Conservation (phyloP, 1,140 invertebrate species). For the Trissolcus basalis region DNA sequence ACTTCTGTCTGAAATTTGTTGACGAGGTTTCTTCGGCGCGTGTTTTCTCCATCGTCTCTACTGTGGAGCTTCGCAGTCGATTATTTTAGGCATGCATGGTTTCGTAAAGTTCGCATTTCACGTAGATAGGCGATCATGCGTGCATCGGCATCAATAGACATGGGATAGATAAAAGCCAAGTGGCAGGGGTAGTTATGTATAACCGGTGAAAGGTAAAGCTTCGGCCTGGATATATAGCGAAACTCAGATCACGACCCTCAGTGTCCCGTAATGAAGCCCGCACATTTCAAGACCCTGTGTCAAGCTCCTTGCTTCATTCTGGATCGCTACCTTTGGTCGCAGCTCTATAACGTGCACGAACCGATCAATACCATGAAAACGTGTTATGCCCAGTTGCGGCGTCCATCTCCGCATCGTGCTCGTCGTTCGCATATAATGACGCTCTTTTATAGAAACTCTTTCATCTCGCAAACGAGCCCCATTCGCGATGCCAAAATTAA, state of each 20-base stretch:
- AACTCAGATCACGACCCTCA: constrained; percentile 59
- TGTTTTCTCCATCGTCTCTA: too few species aligned
- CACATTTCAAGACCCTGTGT: constrained; percentile 55
- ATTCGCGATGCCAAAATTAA: constrained; percentile 1
- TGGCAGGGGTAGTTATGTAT: constrained; percentile 35
- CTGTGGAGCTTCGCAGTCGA: too few species aligned
- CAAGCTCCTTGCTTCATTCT: constrained; percentile 58
- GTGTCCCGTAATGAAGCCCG: constrained; percentile 61
- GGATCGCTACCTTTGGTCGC: constrained; percentile 42
- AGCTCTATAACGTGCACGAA: constrained; percentile 59
- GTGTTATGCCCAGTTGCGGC: constrained; percentile 20
- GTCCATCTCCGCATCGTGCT: constrained; percentile 4
- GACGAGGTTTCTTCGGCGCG: constrained; percentile 38
- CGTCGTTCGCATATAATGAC: constrained; percentile 16
- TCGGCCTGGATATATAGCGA: constrained; percentile 21
- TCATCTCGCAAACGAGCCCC: not conserved
- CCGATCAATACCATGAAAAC: constrained; percentile 68
- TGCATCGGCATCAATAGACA: constrained; percentile 59
- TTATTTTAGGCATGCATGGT: constrained; percentile 49
- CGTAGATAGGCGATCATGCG: constrained; percentile 62
- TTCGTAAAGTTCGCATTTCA: constrained; percentile 37
- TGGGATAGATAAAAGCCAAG: constrained; percentile 33
- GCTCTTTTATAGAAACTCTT: constrained; percentile 1
- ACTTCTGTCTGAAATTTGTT: constrained; percentile 20
- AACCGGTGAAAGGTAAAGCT: constrained; percentile 29